A percentile compares a stretch with the other conserved stretches of the same genome.
Conservation (phyloP, 2,113 vertebrate genomes). For the Toxotes jaculatrix region DNA sequence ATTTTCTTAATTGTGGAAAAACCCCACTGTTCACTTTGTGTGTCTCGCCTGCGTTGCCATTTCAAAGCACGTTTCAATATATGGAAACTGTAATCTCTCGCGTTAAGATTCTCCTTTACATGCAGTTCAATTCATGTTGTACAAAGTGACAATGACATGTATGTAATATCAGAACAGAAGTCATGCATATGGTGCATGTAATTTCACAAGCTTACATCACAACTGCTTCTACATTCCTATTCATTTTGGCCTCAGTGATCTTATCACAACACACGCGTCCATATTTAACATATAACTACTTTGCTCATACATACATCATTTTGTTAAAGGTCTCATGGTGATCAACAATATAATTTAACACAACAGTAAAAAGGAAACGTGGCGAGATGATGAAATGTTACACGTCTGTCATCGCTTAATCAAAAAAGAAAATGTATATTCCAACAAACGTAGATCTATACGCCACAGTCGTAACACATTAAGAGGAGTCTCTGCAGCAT, state of each 20-base stretch:
- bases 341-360: slow-evolving; percentile 36
- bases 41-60: slow-evolving; percentile 38
- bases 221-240: slow-evolving; percentile 11
- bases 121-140: slow-evolving; percentile 46
- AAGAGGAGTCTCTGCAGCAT: slow-evolving; percentile 25
- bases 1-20: slow-evolving; percentile 80
- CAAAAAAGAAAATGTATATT: slow-evolving; percentile 41
- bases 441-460: slow-evolving; percentile 40
- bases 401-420: slow-evolving; percentile 33
- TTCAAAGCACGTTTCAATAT: slow-evolving; percentile 65
- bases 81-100: slow-evolving; percentile 57
- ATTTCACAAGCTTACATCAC: slow-evolving; percentile 54
- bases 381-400: slow-evolving; percentile 25
- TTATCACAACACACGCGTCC: slow-evolving; percentile 50
- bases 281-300: slow-evolving; percentile 61
- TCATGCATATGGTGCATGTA: slow-evolving; percentile 43
- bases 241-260: slow-evolving; percentile 33
- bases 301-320: slow-evolving; percentile 60
- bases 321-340: slow-evolving; percentile 36
- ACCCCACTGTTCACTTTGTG: slow-evolving; percentile 69
- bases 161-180: slow-evolving; percentile 48
- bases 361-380: slow-evolving; percentile 26
- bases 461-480: background rate
- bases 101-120: slow-evolving; percentile 49
- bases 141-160: slow-evolving; percentile 54